phyloP scores from a whole-genome alignment of 2,113 vertebrate genomes.

The Prolemur simus region DNA sequence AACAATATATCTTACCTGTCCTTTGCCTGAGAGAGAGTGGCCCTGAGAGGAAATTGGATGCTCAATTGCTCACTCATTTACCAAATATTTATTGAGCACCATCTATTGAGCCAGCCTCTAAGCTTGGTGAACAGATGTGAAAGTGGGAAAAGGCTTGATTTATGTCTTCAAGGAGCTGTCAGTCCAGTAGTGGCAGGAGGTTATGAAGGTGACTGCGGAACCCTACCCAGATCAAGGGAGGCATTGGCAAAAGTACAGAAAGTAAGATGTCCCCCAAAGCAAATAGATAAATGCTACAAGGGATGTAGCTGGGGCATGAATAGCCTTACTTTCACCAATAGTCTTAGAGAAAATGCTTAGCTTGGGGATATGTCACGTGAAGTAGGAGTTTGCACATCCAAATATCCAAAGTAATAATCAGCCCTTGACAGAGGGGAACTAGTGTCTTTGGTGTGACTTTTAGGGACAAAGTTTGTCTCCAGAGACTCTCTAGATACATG shows the following conservation, averaged over 20 bases:
- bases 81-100: not conserved
- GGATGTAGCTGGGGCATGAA: not conserved
- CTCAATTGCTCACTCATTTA: not conserved
- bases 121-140: not conserved
- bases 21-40: not conserved
- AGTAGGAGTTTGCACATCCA: not conserved
- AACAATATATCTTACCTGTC: not conserved
- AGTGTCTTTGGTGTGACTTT: not conserved
- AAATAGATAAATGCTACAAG: not conserved
- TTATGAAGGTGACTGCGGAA: not conserved
- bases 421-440: not conserved
- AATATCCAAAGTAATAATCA: not conserved
- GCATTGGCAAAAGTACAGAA: not conserved
- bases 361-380: fast-evolving
- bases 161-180: not conserved
- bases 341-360: not conserved
- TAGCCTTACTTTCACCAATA: not conserved
- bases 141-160: not conserved
- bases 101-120: not conserved
- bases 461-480: not conserved
- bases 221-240: not conserved
- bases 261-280: not conserved
- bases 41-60: not conserved
- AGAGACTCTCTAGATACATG: not conserved
- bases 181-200: not conserved